Evolutionary conservation across 2,888 invertebrate species (phyloP).

Genomic region (Linyphia triangularis): DNA sequence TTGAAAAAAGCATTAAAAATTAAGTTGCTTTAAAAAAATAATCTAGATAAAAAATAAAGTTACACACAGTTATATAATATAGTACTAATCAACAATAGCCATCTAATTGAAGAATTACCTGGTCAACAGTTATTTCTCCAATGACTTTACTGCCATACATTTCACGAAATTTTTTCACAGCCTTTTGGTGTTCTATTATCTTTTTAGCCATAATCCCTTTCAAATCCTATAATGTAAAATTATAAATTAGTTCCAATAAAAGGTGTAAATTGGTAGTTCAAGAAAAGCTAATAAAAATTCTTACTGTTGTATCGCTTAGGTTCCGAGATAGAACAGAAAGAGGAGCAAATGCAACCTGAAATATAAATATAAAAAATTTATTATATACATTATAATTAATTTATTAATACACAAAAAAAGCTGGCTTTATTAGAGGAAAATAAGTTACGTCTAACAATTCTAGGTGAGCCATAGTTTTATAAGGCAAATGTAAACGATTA

Average conservation of each 20-base stretch:
- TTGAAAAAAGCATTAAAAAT: neutral
- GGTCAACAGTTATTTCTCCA: constrained; percentile 98
- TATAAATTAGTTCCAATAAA: neutral
- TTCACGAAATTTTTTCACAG: constrained; percentile 94
- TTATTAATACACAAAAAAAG: too few species aligned
- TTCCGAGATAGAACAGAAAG: constrained; percentile 48
- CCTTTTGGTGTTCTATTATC: constrained; percentile 95
- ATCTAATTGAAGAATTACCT: too few species aligned
- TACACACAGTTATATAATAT: too few species aligned
- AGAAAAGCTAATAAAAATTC: neutral
- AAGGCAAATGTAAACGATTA: too few species aligned
- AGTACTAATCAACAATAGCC: too few species aligned
- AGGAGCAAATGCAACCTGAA: constrained; percentile 55
- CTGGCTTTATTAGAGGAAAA: too few species aligned
- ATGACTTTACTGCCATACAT: constrained; percentile 92
- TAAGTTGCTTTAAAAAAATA: neutral
- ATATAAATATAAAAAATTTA: too few species aligned
- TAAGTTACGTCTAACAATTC: too few species aligned
- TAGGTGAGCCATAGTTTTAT: too few species aligned
- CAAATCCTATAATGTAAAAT: constrained; percentile 83
- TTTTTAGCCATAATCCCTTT: constrained; percentile 92
- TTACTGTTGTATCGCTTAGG: constrained; percentile 67
- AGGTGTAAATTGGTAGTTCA: neutral
- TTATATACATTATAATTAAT: too few species aligned
- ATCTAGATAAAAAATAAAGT: neutral